Percentiles rank a stretch among this genome's conserved stretches.
Conservation (phyloP, 2,113 vertebrate genomes). For the Myrmecophaga tridactyla region DNA sequence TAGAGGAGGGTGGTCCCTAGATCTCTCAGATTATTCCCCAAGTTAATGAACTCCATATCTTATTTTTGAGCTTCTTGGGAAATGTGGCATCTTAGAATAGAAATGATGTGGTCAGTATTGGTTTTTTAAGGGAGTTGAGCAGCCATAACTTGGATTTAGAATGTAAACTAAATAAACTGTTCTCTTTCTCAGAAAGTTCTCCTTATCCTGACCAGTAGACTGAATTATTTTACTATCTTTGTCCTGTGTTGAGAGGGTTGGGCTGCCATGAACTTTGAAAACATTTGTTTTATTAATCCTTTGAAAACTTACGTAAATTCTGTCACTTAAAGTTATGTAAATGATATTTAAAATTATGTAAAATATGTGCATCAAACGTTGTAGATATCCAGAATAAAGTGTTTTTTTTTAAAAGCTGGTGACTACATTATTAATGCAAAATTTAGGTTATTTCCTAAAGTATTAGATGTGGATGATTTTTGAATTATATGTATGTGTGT, state of each 20-base stretch:
- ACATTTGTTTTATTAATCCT: not conserved
- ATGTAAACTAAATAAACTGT: not conserved
- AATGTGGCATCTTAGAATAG: not conserved
- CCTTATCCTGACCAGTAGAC: not conserved
- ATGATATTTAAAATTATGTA: slow-evolving; percentile 17
- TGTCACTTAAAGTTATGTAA: slow-evolving; percentile 11
- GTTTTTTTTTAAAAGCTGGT: slow-evolving; percentile 13
- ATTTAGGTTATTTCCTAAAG: slow-evolving; percentile 17
- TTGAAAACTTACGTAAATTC: not conserved
- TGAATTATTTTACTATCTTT: not conserved
- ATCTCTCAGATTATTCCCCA: not conserved
- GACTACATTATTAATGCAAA: not conserved
- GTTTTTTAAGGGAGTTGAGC: not conserved
- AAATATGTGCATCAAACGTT: not conserved
- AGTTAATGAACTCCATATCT: not conserved
- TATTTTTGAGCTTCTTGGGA: slow-evolving; percentile 17
- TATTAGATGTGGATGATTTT: not conserved
- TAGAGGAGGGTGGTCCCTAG: not conserved
- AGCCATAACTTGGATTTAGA: not conserved
- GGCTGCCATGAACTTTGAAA: not conserved
- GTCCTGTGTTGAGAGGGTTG: not conserved
- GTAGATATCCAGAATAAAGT: not conserved
- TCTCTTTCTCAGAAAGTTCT: not conserved
- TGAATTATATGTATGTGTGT: not conserved
- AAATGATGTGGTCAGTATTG: not conserved